Base-by-base conservation (phyloP, 2,888 invertebrate species). In the Catocala fraxini region DNA sequence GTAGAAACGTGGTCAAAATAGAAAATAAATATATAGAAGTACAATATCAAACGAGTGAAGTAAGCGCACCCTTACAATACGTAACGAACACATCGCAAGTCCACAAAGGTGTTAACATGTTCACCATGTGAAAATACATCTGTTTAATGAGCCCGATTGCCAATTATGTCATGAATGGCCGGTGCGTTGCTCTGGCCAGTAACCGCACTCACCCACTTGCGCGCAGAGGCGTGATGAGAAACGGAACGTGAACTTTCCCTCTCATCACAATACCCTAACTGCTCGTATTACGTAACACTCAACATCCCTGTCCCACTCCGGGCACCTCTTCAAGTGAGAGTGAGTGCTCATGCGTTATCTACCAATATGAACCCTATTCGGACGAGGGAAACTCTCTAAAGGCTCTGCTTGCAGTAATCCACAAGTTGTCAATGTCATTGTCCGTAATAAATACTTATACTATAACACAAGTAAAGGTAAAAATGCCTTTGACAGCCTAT, bases 201-300 rank as follows among this genome's bases (percentile, higher is more conserved):
- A 86, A 88, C 92, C 92, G 89, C 88, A 91, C 89, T 93, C 92
- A 93, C 94, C 94, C 89, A 94, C 84, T 85, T 93, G 89, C 84
- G 89, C 93, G 88, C 74, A 77, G 84, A 90, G 86, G 88, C 93
- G 93, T 92, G 89, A 86, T 90, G 91, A 89, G 89, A 86, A 88
- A 85, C 89, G 87, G 87, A 87, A 87, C 89, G 88, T 89, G 80
- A 87, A 93, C 93, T 94, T 94, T 94, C 93, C 93, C 93, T 94
- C 93, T 94, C 92, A 82, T 88, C 87, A 89, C 83, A 84, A 86
- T 85, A 82, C 87, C 91, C 91, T 84, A 89, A 87, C 87, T 81
- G 78, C 73, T 87, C 84, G 80, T 80, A 81, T 85, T 86, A 83
- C 84, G 80, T 71, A 75, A 71, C 79, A 81, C 80, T 77, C 73